phyloP scores from a whole-genome alignment of 2,113 vertebrate species.

The Oophaga pumilio region DNA sequence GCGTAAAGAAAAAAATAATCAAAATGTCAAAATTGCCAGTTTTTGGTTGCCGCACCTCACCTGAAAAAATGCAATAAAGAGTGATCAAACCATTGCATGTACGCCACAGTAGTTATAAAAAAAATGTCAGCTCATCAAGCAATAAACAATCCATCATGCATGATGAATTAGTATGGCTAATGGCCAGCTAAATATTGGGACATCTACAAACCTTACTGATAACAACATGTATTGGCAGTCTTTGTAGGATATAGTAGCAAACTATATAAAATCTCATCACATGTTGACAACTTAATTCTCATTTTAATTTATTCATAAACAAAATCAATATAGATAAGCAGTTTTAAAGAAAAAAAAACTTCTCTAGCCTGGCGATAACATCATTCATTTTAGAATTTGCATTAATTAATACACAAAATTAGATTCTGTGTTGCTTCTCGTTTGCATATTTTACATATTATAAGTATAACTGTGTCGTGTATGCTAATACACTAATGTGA shows the following conservation, averaged over 20 bases:
- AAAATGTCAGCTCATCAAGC: no score
- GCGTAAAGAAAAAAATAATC: no score
- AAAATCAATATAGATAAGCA: neutral
- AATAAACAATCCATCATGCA: no score
- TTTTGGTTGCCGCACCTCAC: no score
- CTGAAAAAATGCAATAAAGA: no score
- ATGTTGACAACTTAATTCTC: neutral
- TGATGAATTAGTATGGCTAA: neutral
- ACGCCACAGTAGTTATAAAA: no score
- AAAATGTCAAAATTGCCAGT: no score
- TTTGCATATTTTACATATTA: constrained; percentile 16
- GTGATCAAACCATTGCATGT: no score
- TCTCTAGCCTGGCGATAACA: neutral
- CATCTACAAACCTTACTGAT: neutral
- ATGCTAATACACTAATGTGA: neutral
- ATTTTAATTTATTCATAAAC: neutral
- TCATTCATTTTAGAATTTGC: neutral
- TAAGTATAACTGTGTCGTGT: neutral
- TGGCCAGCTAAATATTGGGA: neutral
- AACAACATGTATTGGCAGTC: neutral
- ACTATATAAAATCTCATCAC: neutral
- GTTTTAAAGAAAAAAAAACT: neutral
- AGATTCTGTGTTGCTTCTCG: neutral
- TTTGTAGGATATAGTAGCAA: neutral
- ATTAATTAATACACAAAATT: constrained; percentile 5